phyloP scores from a whole-genome alignment of 2,113 vertebrate genomes.

The Axis porcinus region DNA sequence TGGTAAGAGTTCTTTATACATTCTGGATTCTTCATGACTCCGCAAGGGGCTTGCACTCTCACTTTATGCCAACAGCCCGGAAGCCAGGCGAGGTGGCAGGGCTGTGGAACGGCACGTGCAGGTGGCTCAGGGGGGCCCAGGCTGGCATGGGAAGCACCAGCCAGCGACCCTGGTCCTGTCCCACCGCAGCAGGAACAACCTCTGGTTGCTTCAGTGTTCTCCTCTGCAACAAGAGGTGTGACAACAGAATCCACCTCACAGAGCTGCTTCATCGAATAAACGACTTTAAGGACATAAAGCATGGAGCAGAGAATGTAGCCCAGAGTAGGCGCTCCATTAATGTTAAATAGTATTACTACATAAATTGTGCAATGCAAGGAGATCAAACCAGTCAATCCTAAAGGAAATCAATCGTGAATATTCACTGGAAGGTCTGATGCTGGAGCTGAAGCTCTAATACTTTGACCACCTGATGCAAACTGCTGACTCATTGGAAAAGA shows the following conservation, averaged over 20 bases:
- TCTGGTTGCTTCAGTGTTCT: background rate
- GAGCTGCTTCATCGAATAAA: fast-evolving
- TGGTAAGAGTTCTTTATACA: background rate
- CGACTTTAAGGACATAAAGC: background rate
- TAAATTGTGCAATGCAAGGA: background rate
- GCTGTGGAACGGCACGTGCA: fast-evolving
- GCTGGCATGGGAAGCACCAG: too few species aligned
- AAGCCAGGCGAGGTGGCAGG: background rate
- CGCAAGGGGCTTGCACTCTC: fast-evolving
- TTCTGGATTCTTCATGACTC: background rate
- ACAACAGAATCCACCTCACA: background rate
- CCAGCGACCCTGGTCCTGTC: background rate
- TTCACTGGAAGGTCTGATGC: background rate
- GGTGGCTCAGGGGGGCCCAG: fast-evolving
- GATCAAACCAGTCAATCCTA: background rate
- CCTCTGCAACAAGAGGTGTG: background rate
- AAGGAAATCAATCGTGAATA: background rate
- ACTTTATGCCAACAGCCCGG: background rate
- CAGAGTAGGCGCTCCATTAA: too few species aligned
- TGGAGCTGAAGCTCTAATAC: background rate
- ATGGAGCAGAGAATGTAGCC: fast-evolving
- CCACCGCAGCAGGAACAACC: fast-evolving
- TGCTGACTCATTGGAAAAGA: background rate
- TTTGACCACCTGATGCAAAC: background rate
- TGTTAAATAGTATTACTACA: background rate